These are phyloP conservation scores for Psephotus haematonotus DNA, from an alignment of 2,113 vertebrate species.

Conservation along the genomic window DNA sequence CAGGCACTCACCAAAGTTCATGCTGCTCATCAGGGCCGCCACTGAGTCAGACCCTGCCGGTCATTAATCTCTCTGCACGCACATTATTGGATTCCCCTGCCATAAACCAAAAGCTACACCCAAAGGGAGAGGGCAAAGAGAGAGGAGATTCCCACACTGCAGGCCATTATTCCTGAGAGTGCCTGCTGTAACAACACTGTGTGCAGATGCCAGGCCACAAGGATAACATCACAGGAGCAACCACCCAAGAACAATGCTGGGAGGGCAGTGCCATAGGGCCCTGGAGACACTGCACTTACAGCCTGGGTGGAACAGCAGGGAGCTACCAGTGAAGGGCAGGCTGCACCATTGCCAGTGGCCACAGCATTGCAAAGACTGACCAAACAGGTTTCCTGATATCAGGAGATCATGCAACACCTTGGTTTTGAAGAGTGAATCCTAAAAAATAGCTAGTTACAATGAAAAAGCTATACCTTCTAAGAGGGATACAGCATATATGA, in stretches of 20 bases:
- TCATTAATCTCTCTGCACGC: not conserved
- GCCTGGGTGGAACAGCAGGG: not conserved
- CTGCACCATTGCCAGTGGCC: not conserved
- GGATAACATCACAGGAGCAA: fast-evolving
- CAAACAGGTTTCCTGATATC: not conserved
- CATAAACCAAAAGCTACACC: not conserved
- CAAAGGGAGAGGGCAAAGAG: fast-evolving
- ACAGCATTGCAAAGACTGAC: fast-evolving
- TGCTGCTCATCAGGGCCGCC: fast-evolving
- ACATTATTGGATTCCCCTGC: not conserved
- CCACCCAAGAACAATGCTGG: fast-evolving
- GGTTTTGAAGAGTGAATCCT: not conserved
- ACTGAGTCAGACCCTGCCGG: not conserved
- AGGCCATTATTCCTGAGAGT: not conserved
- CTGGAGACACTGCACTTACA: fast-evolving
- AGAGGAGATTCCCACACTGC: not conserved
- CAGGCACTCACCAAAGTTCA: not conserved
- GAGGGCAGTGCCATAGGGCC: not conserved
- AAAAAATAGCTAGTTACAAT: not conserved
- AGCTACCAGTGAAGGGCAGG: not conserved
- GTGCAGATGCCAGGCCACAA: not conserved
- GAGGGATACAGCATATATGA: not conserved
- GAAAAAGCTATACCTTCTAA: not conserved
- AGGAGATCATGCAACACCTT: not conserved
- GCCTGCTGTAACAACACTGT: not conserved